Evolutionary conservation across 2,797 vertebrate genomes (phyloP).

Genomic region (Rhabdophis nuchalis): DNA sequence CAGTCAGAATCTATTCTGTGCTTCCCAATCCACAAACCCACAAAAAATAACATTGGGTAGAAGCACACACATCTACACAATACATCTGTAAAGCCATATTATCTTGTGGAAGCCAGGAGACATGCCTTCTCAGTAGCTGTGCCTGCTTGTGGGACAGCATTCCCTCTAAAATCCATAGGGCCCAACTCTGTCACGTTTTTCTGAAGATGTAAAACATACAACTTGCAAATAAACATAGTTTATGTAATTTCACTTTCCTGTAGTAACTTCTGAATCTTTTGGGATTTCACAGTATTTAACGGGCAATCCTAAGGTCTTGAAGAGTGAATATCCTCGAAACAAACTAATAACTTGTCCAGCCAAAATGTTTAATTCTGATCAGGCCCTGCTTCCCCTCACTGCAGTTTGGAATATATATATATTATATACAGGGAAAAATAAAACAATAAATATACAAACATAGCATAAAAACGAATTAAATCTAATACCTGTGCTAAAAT

Average conservation of each 20-base stretch:
- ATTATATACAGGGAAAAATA: too few species aligned
- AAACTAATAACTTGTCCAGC: not conserved
- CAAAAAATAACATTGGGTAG: not conserved
- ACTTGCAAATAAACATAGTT: not conserved
- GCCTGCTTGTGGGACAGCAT: not conserved
- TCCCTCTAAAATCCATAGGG: not conserved
- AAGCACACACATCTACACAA: not conserved
- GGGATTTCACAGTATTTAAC: not conserved
- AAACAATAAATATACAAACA: too few species aligned
- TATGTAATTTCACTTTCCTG: not conserved
- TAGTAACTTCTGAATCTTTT: not conserved
- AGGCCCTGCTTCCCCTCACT: not conserved
- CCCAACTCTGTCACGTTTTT: not conserved
- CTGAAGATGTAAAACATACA: not conserved
- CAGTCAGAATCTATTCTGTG: not conserved
- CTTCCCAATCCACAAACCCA: not conserved
- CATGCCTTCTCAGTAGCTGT: not conserved
- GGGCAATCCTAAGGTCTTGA: not conserved
- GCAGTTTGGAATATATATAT: not conserved
- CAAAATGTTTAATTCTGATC: not conserved
- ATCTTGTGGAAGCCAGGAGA: not conserved
- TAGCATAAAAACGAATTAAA: too few species aligned
- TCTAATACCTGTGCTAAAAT: too few species aligned
- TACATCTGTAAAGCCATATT: not conserved
- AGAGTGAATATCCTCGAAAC: not conserved